phyloP scores from a whole-genome alignment of 1,140 invertebrate genomes.

The Mylabris phalerata region DNA sequence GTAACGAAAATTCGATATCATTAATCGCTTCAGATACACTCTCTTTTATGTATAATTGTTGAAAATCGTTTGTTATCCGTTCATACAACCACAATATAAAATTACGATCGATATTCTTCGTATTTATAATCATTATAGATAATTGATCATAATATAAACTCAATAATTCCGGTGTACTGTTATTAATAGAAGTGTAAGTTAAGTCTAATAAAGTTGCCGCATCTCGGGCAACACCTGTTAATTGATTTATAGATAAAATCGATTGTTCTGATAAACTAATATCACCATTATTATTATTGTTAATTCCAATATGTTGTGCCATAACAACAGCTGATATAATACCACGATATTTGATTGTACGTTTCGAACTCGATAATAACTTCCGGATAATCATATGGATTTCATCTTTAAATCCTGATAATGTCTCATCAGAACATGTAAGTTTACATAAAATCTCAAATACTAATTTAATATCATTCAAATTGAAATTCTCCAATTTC shows the following conservation, averaged over 20 bases:
- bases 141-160: constrained; percentile 70
- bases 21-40: constrained; percentile 34
- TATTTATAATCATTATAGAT: constrained; percentile 48
- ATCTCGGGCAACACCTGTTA: constrained; percentile 36
- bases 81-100: constrained; percentile 57
- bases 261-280: not conserved
- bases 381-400: constrained; percentile 56
- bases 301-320: constrained; percentile 40
- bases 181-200: constrained; percentile 33
- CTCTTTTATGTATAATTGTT: constrained; percentile 51
- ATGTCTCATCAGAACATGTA: constrained; percentile 44
- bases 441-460: constrained; percentile 50
- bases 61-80: constrained; percentile 52
- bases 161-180: constrained; percentile 45
- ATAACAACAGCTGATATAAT: constrained; percentile 45
- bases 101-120: constrained; percentile 47
- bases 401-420: constrained; percentile 50
- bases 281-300: constrained; percentile 11
- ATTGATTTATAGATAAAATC: constrained; percentile 5
- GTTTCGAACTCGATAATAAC: constrained; percentile 49
- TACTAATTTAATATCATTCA: constrained; percentile 49
- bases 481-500: constrained; percentile 48
- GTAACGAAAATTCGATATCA: constrained; percentile 45
- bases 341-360: constrained; percentile 42
- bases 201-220: constrained; percentile 40